A percentile compares a stretch with the other conserved stretches of the same genome.
Evolutionary conservation across 2,888 invertebrate genomes (phyloP).

Genomic region (Mythimna impura): DNA sequence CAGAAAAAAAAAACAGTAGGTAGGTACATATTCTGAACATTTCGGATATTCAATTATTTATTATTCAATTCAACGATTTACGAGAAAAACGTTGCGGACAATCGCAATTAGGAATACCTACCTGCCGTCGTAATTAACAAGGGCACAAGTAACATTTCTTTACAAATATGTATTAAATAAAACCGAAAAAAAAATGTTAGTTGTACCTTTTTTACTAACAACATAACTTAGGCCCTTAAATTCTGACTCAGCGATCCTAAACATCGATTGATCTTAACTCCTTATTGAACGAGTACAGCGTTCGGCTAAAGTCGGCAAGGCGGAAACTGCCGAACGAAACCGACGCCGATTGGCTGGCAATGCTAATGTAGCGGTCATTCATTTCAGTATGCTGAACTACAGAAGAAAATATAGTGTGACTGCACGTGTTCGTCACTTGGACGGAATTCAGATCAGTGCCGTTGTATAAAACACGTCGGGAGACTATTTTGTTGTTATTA

Average conservation of each 20-base stretch:
- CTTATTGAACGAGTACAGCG: neutral
- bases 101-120: too few relatives aligned
- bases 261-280: neutral
- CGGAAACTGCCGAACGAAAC: constrained; percentile 27
- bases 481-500: neutral
- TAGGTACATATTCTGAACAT: too few relatives aligned
- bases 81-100: too few relatives aligned
- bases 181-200: too few relatives aligned
- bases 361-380: neutral
- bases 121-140: too few relatives aligned
- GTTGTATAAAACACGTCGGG: neutral
- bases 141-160: too few relatives aligned
- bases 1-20: too few relatives aligned
- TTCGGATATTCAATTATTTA: too few relatives aligned
- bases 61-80: too few relatives aligned
- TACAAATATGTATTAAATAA: too few relatives aligned
- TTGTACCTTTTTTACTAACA: too few relatives aligned
- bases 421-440: neutral
- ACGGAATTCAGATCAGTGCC: neutral
- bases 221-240: too few relatives aligned
- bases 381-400: constrained; percentile 20
- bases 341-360: constrained; percentile 29
- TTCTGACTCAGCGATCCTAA: neutral
- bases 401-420: neutral
- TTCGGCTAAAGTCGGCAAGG: neutral